Evolutionary conservation across 2,888 invertebrate species (phyloP).

Genomic region (Lysandra coridon): DNA sequence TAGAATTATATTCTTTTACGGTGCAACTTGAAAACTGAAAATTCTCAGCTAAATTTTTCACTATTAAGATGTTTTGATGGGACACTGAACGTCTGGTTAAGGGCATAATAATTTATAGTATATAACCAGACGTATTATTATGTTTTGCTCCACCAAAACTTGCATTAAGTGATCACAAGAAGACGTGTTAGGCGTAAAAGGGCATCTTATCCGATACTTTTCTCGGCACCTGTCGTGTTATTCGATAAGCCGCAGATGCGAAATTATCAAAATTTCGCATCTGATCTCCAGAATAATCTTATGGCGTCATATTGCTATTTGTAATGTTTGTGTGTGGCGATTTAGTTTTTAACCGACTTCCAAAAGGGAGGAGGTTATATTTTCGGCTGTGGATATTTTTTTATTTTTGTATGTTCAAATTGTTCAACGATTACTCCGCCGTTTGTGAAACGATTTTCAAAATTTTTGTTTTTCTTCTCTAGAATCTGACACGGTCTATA

Average conservation of each 20-base stretch:
- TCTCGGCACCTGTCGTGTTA: background rate
- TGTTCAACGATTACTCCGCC: too few relatives aligned
- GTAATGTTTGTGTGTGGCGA: background rate
- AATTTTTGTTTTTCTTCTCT: too few relatives aligned
- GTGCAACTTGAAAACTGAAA: background rate
- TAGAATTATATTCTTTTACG: too few relatives aligned
- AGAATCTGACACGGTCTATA: too few relatives aligned
- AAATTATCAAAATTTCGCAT: background rate
- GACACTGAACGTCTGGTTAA: background rate
- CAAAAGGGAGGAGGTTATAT: too few relatives aligned
- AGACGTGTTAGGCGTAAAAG: background rate
- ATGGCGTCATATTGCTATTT: background rate
- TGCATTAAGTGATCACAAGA: background rate
- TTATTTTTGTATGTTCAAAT: too few relatives aligned
- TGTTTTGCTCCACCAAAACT: background rate
- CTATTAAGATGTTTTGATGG: background rate
- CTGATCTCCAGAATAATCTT: background rate
- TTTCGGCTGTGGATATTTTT: too few relatives aligned
- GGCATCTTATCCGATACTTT: background rate
- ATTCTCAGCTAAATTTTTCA: background rate
- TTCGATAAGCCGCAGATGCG: background rate
- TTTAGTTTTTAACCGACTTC: too few relatives aligned
- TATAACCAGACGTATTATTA: background rate
- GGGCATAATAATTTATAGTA: background rate
- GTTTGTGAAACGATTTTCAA: too few relatives aligned